phyloP scores from a whole-genome alignment of 2,888 invertebrate genomes.

The Nymphalis urticae region DNA sequence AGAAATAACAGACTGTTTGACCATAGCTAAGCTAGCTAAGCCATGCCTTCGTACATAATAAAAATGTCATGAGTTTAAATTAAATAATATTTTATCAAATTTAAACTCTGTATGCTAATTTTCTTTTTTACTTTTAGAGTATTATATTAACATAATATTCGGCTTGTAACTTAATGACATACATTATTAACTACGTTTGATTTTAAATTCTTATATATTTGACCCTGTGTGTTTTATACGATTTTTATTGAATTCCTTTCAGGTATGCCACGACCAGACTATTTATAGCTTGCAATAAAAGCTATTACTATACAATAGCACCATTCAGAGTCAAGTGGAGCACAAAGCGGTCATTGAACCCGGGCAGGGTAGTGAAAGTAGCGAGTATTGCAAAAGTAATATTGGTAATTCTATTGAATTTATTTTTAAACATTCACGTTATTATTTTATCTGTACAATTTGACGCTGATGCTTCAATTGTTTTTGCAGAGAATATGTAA shows the following conservation, averaged over 20 bases:
- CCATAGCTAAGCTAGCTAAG: too few species aligned
- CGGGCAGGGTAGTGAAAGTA: slow-evolving; percentile 27
- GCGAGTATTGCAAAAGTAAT: slow-evolving; percentile 6
- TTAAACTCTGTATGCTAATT: too few species aligned
- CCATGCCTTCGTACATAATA: too few species aligned
- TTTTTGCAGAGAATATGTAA: too few species aligned
- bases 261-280: slow-evolving; percentile 17
- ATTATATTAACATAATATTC: not conserved
- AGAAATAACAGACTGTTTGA: too few species aligned
- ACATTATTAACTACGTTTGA: not conserved
- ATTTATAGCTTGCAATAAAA: slow-evolving; percentile 35
- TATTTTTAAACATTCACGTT: not conserved
- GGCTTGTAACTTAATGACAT: not conserved
- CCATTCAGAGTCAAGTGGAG: slow-evolving; percentile 28
- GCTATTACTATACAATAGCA: slow-evolving; percentile 33
- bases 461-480: not conserved
- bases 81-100: too few species aligned
- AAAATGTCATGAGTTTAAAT: too few species aligned
- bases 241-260: slow-evolving; percentile 12
- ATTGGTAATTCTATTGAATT: not conserved
- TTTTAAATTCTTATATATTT: not conserved
- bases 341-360: slow-evolving; percentile 28
- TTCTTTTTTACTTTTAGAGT: too few species aligned
- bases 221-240: slow-evolving; percentile 1
- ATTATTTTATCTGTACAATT: not conserved